Conservation (phyloP, 2,797 vertebrate species). For the Capromys pilorides region DNA sequence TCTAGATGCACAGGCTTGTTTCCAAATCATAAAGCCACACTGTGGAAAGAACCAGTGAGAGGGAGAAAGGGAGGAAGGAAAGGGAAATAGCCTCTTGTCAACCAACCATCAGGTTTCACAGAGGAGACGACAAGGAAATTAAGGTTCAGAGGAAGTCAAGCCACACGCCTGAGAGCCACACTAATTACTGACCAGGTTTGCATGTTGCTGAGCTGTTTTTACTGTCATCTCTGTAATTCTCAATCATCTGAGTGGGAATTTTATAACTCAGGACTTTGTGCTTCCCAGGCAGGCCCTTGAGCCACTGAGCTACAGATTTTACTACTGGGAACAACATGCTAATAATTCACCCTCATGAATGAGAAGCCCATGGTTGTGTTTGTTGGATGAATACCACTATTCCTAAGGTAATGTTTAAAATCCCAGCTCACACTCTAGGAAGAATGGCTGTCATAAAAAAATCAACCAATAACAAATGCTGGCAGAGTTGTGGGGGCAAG, state of each 20-base stretch:
- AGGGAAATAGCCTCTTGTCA: not conserved
- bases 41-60: not conserved
- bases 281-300: no score
- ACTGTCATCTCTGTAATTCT: not conserved
- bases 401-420: constrained; percentile 58
- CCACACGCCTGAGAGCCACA: not conserved
- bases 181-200: not conserved
- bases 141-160: constrained; percentile 18
- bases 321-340: not conserved
- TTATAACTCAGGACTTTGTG: not conserved
- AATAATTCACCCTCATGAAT: not conserved
- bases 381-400: not conserved
- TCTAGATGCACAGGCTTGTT: not conserved
- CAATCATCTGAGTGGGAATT: constrained; percentile 7
- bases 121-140: not conserved
- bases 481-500: not conserved
- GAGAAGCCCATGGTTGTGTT: constrained; percentile 12
- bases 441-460: not conserved
- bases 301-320: not conserved
- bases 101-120: constrained; percentile 18
- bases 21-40: constrained; percentile 37
- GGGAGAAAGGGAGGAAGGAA: not conserved
- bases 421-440: not conserved
- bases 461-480: not conserved
- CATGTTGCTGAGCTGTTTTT: not conserved